These are phyloP conservation scores for Dioctria rufipes DNA, from an alignment of 2,888 invertebrate species.

Conservation along the genomic window DNA sequence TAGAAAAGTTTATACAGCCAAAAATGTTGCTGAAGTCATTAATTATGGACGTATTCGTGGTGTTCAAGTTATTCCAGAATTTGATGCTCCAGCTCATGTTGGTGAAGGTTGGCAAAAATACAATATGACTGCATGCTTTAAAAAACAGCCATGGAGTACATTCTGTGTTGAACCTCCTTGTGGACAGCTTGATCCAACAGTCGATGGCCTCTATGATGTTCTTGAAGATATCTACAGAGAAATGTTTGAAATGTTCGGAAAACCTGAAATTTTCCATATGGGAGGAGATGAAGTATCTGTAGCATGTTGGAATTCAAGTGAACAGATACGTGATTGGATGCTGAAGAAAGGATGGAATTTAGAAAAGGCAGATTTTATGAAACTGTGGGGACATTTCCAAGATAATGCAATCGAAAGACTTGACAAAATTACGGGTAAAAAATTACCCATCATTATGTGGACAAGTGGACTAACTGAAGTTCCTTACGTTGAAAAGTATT, in stretches of 20 bases:
- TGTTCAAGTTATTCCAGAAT: conserved; percentile 90
- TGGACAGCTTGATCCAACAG: conserved; percentile 85
- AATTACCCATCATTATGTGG: conserved; percentile 82
- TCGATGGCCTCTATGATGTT: conserved; percentile 79
- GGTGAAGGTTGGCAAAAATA: conserved; percentile 89
- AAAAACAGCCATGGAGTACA: conserved; percentile 81
- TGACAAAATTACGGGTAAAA: conserved; percentile 67
- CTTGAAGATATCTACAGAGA: conserved; percentile 82
- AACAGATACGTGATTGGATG: conserved; percentile 81
- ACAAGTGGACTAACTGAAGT: conserved; percentile 84
- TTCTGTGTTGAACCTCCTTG: conserved; percentile 89
- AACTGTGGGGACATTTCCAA: conserved; percentile 85
- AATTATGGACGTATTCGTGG: conserved; percentile 82
- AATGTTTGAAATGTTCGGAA: conserved; percentile 74
- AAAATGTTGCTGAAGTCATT: conserved; percentile 75
- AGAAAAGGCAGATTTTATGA: conserved; percentile 75
- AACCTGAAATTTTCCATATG: conserved; percentile 88
- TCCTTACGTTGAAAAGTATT: conserved; percentile 76
- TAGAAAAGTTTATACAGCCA: conserved; percentile 77
- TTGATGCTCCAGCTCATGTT: conserved; percentile 92
- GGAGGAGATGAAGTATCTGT: conserved; percentile 85
- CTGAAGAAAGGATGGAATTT: conserved; percentile 76
- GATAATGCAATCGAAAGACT: conserved; percentile 66
- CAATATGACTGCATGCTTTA: conserved; percentile 78
- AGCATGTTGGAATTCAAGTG: conserved; percentile 84